Evolutionary conservation across 2,888 invertebrate genomes (phyloP), one percentile per base, ranked within the genome.

Genomic region (Chrysopilus asiliformis): DNA sequence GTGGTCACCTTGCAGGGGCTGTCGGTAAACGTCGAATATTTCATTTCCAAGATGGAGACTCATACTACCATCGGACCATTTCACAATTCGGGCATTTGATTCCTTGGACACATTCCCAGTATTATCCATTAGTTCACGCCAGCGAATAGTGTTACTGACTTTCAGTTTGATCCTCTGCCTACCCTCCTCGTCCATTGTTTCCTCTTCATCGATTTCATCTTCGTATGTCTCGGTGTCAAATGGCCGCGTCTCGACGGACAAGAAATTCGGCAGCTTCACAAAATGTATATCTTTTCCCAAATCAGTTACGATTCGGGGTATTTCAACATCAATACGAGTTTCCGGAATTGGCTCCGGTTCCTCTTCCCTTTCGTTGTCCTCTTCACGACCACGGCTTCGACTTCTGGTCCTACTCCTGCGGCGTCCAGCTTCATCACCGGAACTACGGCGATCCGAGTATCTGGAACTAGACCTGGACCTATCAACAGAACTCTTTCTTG

Each of bases 161-260:
- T 90, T 90, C 22, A 90, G 64, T 63, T 90, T 90, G 34, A 90
- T 65, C 58, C 93, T 55, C 41, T 64, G 64, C 41, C 95, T 71
- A 52, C 97, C 98, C 67, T 98, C 98, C 54, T 98, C 97, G 56
- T 99, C 97, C 48, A 94, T 66, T 0, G 90, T 89, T 59, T 95
- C 95, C 58, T 97, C 95, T 50, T 98, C 97, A 55, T 98, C 97
- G 46, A 95, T 89, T 67, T 98, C 98, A 64, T 97, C 95, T 58
- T 98, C 97, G 57, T 97, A 98, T 0, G 89, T 87, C 42, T 78
- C 81, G 0, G 81, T 78, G 56, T 97, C 95, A 55, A 94, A 98
- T 0, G 97, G 97, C 44, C 95, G 69, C 0, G 94, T 94, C 60
- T 97, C 97, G 26, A 98, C 93, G 0, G 94, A 95, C 53, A 98